These are phyloP conservation scores for Gonocerus acuteangulatus DNA, from an alignment of 2,888 invertebrate genomes.

Conservation along the genomic window DNA sequence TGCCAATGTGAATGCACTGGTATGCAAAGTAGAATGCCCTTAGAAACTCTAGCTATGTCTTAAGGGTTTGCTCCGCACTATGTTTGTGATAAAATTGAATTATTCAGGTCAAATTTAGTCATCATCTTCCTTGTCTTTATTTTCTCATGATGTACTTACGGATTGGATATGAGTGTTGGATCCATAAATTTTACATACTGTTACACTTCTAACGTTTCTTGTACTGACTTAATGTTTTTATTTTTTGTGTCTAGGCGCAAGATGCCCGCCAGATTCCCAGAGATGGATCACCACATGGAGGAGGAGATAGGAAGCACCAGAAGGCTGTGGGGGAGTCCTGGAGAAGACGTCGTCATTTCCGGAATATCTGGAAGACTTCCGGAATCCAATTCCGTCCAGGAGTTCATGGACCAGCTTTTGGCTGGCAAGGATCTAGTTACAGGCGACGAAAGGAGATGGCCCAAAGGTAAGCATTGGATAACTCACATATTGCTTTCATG, in stretches of 20 bases:
- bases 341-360: slow-evolving; percentile 68
- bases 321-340: slow-evolving; percentile 25
- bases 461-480: slow-evolving; percentile 50
- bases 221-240: too few species aligned
- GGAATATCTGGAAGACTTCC: slow-evolving; percentile 81
- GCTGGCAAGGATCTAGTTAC: slow-evolving; percentile 88
- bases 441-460: slow-evolving; percentile 85
- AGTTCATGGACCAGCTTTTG: slow-evolving; percentile 85
- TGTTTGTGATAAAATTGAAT: too few species aligned
- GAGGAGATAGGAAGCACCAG: slow-evolving; percentile 34
- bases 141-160: too few species aligned
- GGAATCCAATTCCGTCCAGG: slow-evolving; percentile 81
- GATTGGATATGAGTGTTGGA: too few species aligned
- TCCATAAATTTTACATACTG: too few species aligned
- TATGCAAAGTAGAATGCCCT: too few species aligned
- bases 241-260: slow-evolving; percentile 39
- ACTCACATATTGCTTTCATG: not conserved
- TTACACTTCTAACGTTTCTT: too few species aligned
- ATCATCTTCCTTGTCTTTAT: too few species aligned
- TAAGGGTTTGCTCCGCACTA: too few species aligned
- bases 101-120: too few species aligned
- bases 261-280: slow-evolving; percentile 64
- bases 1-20: too few species aligned
- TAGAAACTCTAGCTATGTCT: too few species aligned
- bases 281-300: slow-evolving; percentile 41